Evolutionary conservation across 2,888 invertebrate species (phyloP).

Genomic region (Melanargia galathea): DNA sequence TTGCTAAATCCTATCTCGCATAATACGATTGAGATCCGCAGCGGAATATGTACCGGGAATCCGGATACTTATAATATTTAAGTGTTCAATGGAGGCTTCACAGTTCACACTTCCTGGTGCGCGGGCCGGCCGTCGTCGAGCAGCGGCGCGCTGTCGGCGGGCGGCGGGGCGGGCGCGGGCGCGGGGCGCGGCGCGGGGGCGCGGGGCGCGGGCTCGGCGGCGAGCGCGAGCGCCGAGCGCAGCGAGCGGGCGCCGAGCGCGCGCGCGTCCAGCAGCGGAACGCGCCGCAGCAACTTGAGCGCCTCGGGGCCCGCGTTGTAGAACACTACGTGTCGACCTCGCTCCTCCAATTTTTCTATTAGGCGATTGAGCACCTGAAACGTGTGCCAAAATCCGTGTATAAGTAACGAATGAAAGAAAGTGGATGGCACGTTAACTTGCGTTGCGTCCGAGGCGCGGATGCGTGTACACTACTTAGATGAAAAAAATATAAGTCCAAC

Average conservation of each 20-base stretch:
- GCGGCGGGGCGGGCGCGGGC: background rate
- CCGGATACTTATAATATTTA: no score
- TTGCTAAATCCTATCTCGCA: no score
- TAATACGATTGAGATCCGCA: no score
- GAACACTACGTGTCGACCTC: slow-evolving; percentile 77
- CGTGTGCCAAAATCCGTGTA: background rate
- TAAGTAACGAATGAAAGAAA: no score
- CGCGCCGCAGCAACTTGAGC: slow-evolving; percentile 46
- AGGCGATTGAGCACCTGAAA: slow-evolving; percentile 82
- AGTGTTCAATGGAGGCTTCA: no score
- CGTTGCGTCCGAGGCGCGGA: no score
- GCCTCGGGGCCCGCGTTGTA: slow-evolving; percentile 59
- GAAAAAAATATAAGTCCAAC: no score
- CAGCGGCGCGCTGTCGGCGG: slow-evolving; percentile 1
- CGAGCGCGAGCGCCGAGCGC: slow-evolving; percentile 2
- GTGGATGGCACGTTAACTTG: no score
- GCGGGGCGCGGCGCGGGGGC: background rate
- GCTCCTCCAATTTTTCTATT: slow-evolving; percentile 76
- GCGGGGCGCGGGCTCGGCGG: background rate
- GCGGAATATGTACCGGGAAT: no score
- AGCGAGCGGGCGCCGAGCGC: slow-evolving; percentile 41
- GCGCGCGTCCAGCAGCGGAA: slow-evolving; percentile 49
- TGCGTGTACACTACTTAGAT: no score
- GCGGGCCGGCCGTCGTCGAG: background rate
- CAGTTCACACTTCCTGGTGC: background rate